Conservation (phyloP, 2,888 invertebrate species). For the Loripinus fragilis region DNA sequence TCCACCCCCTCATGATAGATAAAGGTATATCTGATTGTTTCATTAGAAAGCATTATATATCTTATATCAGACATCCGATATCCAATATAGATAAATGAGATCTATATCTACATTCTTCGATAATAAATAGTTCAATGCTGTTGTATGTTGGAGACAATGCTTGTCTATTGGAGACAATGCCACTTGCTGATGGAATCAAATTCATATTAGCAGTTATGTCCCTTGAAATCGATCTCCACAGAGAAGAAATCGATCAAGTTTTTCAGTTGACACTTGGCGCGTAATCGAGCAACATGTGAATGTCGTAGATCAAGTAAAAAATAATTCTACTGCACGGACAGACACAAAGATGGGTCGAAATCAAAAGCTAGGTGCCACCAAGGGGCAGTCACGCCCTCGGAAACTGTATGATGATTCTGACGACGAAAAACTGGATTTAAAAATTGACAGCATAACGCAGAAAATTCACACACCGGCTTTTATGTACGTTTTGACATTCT, state of each 20-base stretch:
- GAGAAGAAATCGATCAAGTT: conserved; percentile 16
- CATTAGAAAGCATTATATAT: too few relatives aligned
- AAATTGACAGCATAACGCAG: conserved; percentile 73
- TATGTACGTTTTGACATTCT: conserved; percentile 82
- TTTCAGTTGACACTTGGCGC: conserved; percentile 59
- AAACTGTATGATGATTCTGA: conserved; percentile 74
- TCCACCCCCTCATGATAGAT: too few relatives aligned
- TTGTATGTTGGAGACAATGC: too few relatives aligned
- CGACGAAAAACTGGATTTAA: conserved; percentile 75
- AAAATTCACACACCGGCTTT: conserved; percentile 71
- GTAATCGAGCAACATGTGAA: conserved; percentile 54
- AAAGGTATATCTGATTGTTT: too few relatives aligned
- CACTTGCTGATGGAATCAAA: not conserved
- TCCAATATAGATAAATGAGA: too few relatives aligned
- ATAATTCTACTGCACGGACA: not conserved
- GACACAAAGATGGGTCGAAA: conserved; percentile 39
- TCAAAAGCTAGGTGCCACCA: conserved; percentile 38
- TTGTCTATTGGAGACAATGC: not conserved
- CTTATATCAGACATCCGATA: too few relatives aligned
- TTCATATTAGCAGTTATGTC: not conserved
- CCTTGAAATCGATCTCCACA: conserved; percentile 27
- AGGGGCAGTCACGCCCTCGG: conserved; percentile 66
- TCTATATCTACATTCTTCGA: too few relatives aligned
- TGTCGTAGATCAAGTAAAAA: not conserved
- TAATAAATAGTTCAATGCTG: too few relatives aligned